Conservation (phyloP, 2,797 vertebrate genomes). For the Sus cebifrons region DNA sequence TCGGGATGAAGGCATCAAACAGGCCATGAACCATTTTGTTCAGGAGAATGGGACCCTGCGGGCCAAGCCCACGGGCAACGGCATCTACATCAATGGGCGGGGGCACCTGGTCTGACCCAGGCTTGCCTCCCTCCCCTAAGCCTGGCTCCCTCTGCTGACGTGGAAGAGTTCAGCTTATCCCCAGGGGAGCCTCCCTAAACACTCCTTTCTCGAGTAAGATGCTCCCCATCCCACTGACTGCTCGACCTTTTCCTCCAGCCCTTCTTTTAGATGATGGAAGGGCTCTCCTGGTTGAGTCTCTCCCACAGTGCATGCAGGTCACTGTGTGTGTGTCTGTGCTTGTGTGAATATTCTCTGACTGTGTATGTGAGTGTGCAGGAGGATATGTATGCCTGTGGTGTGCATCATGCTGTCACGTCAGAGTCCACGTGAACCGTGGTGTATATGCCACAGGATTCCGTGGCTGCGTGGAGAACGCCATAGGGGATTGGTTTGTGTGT, state of each 20-base stretch:
- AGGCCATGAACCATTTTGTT: conserved; percentile 93
- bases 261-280: not conserved
- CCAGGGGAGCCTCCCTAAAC: not conserved
- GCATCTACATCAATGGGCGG: conserved; percentile 91
- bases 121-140: conserved; percentile 56
- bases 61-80: conserved; percentile 91
- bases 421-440: not conserved
- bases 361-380: fast-evolving
- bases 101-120: conserved; percentile 95
- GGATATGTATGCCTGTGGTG: not conserved
- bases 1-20: conserved; percentile 93
- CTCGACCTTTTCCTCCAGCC: conserved; percentile 61
- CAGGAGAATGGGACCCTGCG: conserved; percentile 93
- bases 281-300: conserved; percentile 19
- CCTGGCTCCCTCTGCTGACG: conserved; percentile 67
- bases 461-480: not conserved
- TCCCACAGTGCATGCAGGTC: not conserved
- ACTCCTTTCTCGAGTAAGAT: conserved; percentile 62
- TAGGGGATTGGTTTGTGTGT: not conserved
- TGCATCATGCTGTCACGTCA: not conserved
- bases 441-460: not conserved
- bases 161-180: conserved; percentile 28
- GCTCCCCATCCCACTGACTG: conserved; percentile 70
- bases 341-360: not conserved
- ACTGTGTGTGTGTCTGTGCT: not conserved